A percentile compares a stretch with the other conserved stretches of the same genome.
These are phyloP conservation scores for Pedetes capensis DNA, from an alignment of 2,113 vertebrate genomes.

Conservation along the genomic window DNA sequence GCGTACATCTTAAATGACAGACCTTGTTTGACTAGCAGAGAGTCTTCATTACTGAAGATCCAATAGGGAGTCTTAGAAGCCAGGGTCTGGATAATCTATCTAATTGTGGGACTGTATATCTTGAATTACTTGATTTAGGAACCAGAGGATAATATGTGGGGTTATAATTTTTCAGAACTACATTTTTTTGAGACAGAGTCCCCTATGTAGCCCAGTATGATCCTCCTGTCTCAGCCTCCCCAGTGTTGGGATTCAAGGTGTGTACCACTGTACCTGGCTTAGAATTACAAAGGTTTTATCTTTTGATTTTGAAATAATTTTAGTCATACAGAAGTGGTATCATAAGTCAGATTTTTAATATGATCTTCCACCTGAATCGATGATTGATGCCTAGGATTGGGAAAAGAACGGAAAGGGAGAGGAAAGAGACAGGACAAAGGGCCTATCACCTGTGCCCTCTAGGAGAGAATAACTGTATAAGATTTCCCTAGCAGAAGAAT, in stretches of 20 bases:
- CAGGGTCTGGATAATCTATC: accelerated
- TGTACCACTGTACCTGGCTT: too few species aligned
- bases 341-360: not conserved
- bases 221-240: too few species aligned
- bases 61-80: not conserved
- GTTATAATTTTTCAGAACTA: not conserved
- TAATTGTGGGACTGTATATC: accelerated
- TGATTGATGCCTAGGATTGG: too few species aligned
- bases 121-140: not conserved
- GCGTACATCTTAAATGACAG: too few species aligned
- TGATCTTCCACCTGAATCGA: not conserved
- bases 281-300: not conserved
- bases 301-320: not conserved
- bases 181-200: too few species aligned
- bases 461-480: not conserved
- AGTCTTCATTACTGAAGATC: not conserved
- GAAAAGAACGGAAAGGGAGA: not conserved
- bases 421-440: not conserved
- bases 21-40: not conserved
- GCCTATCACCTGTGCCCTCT: not conserved
- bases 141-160: not conserved
- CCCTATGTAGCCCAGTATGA: too few species aligned
- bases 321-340: not conserved
- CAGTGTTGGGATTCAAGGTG: too few species aligned
- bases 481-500: too few species aligned